Conservation (phyloP, 2,888 invertebrate genomes). For the Idaea biselata region DNA sequence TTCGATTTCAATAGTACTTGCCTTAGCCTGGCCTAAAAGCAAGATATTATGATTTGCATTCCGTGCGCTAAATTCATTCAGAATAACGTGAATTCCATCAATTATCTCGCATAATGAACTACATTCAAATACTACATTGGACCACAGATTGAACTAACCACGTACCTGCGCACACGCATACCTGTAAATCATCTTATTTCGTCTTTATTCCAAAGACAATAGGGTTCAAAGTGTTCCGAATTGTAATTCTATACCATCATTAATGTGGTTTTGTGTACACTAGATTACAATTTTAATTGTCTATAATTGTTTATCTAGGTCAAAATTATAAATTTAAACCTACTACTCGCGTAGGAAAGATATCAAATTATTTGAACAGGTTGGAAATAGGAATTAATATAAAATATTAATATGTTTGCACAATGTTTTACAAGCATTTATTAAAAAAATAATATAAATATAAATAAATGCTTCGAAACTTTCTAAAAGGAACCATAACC, state of each 20-base stretch:
- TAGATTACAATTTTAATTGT: conserved; percentile 27
- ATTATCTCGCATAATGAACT: not conserved
- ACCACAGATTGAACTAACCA: not conserved
- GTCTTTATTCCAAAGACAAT: conserved; percentile 9
- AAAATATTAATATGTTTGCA: too few relatives aligned
- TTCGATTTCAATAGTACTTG: too few relatives aligned
- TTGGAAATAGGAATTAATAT: not conserved
- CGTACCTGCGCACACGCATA: conserved; percentile 6
- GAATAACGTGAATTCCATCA: not conserved
- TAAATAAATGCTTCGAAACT: too few relatives aligned
- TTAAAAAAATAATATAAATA: too few relatives aligned
- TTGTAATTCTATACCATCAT: conserved; percentile 2
- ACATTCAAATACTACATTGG: not conserved
- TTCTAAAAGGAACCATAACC: too few relatives aligned
- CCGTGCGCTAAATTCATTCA: too few relatives aligned
- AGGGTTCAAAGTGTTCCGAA: conserved; percentile 8
- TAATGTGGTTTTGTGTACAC: conserved; percentile 15
- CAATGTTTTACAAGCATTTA: too few relatives aligned
- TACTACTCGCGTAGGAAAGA: conserved; percentile 4
- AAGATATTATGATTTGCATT: too few relatives aligned
- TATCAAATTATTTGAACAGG: not conserved
- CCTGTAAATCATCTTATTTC: not conserved
- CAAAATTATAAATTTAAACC: conserved; percentile 7
- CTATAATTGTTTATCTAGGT: conserved; percentile 23
- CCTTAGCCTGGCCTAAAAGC: too few relatives aligned